A percentile compares a stretch with the other conserved stretches of the same genome.
phyloP scores from a whole-genome alignment of 2,113 vertebrate species.

The Oenanthe oenanthe region DNA sequence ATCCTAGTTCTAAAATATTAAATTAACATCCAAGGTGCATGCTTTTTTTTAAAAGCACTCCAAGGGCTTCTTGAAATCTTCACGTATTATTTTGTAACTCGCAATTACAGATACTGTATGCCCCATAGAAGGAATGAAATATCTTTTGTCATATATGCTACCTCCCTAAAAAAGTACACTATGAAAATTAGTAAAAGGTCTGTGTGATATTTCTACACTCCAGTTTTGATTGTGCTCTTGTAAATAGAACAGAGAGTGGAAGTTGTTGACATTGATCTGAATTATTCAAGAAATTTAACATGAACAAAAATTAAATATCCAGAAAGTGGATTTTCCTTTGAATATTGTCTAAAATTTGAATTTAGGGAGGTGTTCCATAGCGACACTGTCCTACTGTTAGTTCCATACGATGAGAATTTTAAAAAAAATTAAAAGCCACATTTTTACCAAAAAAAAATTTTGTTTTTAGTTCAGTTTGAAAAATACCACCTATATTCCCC shows the following conservation, averaged over 20 bases:
- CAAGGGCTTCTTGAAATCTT: not conserved
- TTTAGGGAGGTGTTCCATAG: not conserved
- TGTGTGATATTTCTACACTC: not conserved
- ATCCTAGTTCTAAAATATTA: not conserved
- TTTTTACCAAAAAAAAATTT: not conserved
- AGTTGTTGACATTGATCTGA: not conserved
- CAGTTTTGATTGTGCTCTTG: not conserved
- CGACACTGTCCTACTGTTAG: not conserved
- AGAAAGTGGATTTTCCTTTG: not conserved
- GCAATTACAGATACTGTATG: not conserved
- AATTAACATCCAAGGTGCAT: not conserved
- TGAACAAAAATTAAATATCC: not conserved
- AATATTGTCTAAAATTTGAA: not conserved
- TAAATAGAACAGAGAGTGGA: not conserved
- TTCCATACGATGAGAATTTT: not conserved
- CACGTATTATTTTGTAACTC: not conserved
- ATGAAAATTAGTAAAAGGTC: not conserved
- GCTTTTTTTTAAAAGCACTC: not conserved
- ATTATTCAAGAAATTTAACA: not conserved
- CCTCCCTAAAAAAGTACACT: not conserved
- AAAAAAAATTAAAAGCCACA: not conserved
- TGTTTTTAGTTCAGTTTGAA: not conserved
- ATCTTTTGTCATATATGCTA: not conserved
- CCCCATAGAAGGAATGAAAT: accelerated
- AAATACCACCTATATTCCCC: not conserved